Evolutionary conservation across 2,888 invertebrate genomes (phyloP).

Genomic region (Erebia epiphron): DNA sequence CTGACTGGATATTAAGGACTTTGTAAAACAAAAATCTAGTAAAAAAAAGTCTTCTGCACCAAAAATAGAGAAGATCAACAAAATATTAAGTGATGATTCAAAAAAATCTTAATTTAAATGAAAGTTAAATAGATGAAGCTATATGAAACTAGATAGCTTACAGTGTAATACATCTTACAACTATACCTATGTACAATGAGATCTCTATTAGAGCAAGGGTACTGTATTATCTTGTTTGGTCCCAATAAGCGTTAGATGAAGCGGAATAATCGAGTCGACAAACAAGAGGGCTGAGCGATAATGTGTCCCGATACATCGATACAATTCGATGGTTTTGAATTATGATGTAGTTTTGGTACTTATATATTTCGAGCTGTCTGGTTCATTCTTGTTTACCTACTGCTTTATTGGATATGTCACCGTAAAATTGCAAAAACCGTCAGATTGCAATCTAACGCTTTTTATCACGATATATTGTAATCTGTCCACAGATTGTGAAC

Average conservation of each 20-base stretch:
- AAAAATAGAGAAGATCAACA: no score
- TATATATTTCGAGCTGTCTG: neutral
- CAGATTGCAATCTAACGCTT: no score
- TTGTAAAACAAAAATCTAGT: no score
- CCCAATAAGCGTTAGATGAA: conserved; percentile 77
- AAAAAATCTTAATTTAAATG: neutral
- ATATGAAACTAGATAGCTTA: neutral
- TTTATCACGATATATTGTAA: no score
- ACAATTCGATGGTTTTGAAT: conserved; percentile 47
- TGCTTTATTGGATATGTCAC: neutral
- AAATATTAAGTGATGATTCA: neutral
- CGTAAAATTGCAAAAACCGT: no score
- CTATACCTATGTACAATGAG: conserved; percentile 25
- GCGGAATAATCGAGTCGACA: conserved; percentile 80
- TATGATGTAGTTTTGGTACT: conserved; percentile 36
- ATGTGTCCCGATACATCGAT: conserved; percentile 58
- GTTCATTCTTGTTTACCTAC: neutral
- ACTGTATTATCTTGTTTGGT: conserved; percentile 44
- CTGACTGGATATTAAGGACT: no score
- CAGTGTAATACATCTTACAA: neutral
- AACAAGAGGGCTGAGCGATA: conserved; percentile 71
- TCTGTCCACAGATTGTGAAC: no score
- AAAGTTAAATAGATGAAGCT: no score
- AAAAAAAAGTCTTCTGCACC: no score
- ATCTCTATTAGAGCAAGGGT: conserved; percentile 33